These are phyloP conservation scores for Drosophila nannoptera DNA, from an alignment of 1,140 invertebrate genomes.

Conservation along the genomic window DNA sequence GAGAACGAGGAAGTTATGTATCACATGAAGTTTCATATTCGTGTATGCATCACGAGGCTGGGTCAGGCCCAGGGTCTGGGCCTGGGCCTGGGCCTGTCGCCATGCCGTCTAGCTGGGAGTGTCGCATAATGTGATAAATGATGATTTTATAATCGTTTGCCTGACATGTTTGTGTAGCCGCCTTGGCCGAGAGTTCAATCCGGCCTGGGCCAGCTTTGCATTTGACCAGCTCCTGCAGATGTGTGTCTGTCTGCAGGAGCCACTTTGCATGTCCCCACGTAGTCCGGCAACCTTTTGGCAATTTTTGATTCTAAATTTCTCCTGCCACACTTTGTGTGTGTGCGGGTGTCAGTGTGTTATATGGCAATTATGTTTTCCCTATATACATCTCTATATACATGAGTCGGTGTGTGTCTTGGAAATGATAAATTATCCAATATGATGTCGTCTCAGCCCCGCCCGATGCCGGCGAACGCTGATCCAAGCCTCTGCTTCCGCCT, in stretches of 20 bases:
- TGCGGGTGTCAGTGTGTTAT: not conserved
- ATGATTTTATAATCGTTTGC: conserved; percentile 77
- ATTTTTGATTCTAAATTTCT: conserved; percentile 55
- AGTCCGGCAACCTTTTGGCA: conserved; percentile 40
- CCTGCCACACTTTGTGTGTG: not conserved
- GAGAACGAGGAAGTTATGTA: conserved; percentile 40
- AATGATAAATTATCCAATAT: conserved; percentile 76
- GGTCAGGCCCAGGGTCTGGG: conserved; percentile 15
- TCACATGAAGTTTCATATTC: conserved; percentile 48
- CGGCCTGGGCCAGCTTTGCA: not conserved
- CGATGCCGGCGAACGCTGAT: conserved; percentile 8
- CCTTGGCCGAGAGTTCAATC: no score
- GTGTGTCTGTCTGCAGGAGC: conserved; percentile 56
- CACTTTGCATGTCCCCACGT: conserved; percentile 45
- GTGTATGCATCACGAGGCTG: conserved; percentile 16
- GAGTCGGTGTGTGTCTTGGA: conserved; percentile 41
- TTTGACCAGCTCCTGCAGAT: conserved; percentile 42
- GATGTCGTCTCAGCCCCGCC: conserved; percentile 44
- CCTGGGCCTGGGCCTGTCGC: conserved; percentile 45
- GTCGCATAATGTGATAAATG: conserved; percentile 75
- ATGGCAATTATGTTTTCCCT: conserved; percentile 31
- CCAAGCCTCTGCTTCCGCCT: conserved; percentile 7
- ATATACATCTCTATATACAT: conserved; percentile 18
- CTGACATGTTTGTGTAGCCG: conserved; percentile 41
- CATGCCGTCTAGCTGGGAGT: conserved; percentile 33